phyloP scores from a whole-genome alignment of 2,113 vertebrate genomes.

The Macheiramphus alcinus region DNA sequence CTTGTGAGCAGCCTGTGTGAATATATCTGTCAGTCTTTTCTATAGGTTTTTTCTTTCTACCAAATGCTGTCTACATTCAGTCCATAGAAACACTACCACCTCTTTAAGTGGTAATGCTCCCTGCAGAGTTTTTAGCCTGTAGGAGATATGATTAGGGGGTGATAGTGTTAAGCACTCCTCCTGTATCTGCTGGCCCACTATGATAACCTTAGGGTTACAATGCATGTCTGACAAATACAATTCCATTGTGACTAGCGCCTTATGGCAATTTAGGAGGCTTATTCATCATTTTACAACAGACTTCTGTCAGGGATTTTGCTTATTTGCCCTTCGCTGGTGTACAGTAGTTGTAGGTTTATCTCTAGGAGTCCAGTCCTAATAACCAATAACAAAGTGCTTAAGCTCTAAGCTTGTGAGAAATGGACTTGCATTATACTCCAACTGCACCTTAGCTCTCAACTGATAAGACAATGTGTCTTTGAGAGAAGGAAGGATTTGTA shows the following conservation, averaged over 20 bases:
- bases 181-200: slow-evolving; percentile 78
- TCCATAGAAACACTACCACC: slow-evolving; percentile 33
- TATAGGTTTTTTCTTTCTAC: slow-evolving; percentile 4
- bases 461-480: slow-evolving; percentile 68
- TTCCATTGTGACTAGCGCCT: slow-evolving; percentile 79
- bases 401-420: slow-evolving; percentile 59
- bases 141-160: slow-evolving; percentile 82
- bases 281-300: slow-evolving; percentile 83
- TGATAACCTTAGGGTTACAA: slow-evolving; percentile 85
- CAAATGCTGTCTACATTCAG: slow-evolving; percentile 35
- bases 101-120: slow-evolving; percentile 66
- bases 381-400: slow-evolving; percentile 71
- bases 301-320: slow-evolving; percentile 74
- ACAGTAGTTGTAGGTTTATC: slow-evolving; percentile 72
- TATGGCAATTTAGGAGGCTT: slow-evolving; percentile 74
- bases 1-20: background rate
- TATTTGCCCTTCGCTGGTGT: slow-evolving; percentile 73
- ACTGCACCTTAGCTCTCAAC: slow-evolving; percentile 42
- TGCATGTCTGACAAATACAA: slow-evolving; percentile 81
- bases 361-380: slow-evolving; percentile 63
- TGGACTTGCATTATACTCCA: slow-evolving; percentile 55
- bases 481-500: slow-evolving; percentile 52
- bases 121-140: slow-evolving; percentile 74
- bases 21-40: slow-evolving; percentile 47
- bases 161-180: slow-evolving; percentile 79